Evolutionary conservation across 2,888 invertebrate species (phyloP), one percentile per base, ranked within the genome.

Genomic region (Epirrita christyi): DNA sequence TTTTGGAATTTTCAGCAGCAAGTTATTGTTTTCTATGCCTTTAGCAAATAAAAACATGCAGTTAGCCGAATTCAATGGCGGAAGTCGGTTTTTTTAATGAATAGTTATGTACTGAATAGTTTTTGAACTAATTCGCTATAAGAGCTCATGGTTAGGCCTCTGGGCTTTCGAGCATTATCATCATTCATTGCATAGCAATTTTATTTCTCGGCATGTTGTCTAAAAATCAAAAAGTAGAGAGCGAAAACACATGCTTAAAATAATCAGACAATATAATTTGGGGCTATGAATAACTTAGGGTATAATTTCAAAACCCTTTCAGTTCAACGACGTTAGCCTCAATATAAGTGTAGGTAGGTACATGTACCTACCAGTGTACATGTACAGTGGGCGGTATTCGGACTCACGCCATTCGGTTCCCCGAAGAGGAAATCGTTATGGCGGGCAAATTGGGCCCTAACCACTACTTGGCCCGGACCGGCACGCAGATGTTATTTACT

Each of bases 381-480:
- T 64, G 59, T 69, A 69, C 66, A 69, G 84, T 84, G 81, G 86
- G 86, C 86, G 86, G 78, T 72, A 72, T 85, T 83, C 84, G 56
- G 83, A 80, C 85, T 83, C 90, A 90, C 89, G 90, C 88, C 80
- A 90, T 87, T 86, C 88, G 84, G 88, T 89, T 91, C 90, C 89
- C 88, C 85, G 89, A 88, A 91, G 88, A 91, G 89, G 90, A 90
- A 91, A 91, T 91, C 85, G 90, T 91, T 88, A 91, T 81, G 85
- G 83, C 78, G 80, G 83, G 85, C 84, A 90, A 91, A 90, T 90
- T 91, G 89, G 86, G 81, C 85, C 85, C 86, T 91, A 91, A 91
- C 90, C 86, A 89, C 90, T 81, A 83, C 83, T 85, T 87, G 50
- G 68, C 70, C 67, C 64, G 59, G 65, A 72, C 76, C 32, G 67